Conservation (phyloP, 37 sponge, comb jelly and placozoan species). For the Hexactinellida sp. region DNA sequence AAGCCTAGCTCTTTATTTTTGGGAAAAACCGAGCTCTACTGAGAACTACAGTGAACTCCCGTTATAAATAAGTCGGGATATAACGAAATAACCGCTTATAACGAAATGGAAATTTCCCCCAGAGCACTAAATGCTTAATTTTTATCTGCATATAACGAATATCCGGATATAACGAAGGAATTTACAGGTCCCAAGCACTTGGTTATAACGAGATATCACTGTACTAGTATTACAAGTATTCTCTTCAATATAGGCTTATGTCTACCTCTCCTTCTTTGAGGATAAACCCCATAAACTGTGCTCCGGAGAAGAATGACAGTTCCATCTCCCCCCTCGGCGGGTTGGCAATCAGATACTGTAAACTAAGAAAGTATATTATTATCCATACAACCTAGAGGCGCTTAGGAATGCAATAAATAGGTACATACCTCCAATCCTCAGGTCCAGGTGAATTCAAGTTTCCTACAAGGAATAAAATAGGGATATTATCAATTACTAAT, state of each 20-base stretch:
- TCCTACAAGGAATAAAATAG: background rate
- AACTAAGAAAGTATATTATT: too few species aligned
- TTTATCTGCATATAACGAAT: too few species aligned
- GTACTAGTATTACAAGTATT: too few species aligned
- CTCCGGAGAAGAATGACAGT: background rate
- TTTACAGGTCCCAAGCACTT: too few species aligned
- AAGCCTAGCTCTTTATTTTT: too few species aligned
- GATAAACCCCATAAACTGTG: slow-evolving; percentile 8
- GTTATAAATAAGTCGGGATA: background rate
- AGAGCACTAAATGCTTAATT: background rate
- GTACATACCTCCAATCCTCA: background rate
- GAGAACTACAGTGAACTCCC: too few species aligned
- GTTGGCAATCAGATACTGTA: background rate
- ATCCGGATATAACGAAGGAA: too few species aligned
- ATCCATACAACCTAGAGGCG: background rate
- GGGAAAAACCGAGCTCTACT: too few species aligned
- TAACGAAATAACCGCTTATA: background rate
- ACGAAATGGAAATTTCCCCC: too few species aligned
- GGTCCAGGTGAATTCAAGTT: slow-evolving; percentile 16
- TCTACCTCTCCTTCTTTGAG: slow-evolving; percentile 4
- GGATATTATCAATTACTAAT: background rate
- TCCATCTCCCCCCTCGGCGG: background rate
- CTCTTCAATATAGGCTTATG: too few species aligned
- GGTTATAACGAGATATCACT: too few species aligned
- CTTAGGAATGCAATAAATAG: background rate